These are phyloP conservation scores for Microcebus griseorufus DNA, from an alignment of 2,113 vertebrate genomes.

Conservation along the genomic window DNA sequence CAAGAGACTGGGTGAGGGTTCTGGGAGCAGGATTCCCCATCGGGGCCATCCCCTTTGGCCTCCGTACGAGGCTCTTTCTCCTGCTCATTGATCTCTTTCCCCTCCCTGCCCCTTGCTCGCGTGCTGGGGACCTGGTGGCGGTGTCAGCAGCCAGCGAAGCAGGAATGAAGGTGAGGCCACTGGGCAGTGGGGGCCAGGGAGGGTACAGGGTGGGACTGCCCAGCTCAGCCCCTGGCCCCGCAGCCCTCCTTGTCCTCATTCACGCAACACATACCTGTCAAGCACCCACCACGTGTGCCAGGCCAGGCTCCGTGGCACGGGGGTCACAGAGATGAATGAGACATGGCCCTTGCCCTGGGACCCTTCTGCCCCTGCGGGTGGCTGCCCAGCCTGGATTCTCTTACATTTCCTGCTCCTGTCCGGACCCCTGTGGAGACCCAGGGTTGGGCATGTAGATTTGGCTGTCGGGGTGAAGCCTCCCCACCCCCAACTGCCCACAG, in stretches of 20 bases:
- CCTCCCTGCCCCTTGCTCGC: neutral
- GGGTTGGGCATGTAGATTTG: neutral
- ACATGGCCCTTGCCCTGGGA: neutral
- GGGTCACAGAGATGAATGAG: neutral
- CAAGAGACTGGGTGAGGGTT: neutral
- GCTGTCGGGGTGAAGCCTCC: neutral
- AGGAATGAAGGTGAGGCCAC: conserved; percentile 84
- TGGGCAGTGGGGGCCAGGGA: neutral
- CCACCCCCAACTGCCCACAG: neutral
- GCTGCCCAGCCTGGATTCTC: neutral
- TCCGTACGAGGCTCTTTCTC: neutral
- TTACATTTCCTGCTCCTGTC: neutral
- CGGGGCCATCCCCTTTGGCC: neutral
- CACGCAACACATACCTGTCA: neutral
- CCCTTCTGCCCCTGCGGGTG: neutral
- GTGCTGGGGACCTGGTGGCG: neutral
- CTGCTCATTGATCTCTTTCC: neutral
- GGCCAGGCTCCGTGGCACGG: neutral
- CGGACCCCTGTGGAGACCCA: neutral
- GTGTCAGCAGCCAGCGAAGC: conserved; percentile 50
- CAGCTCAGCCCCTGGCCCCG: neutral
- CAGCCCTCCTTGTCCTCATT: neutral
- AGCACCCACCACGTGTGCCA: neutral
- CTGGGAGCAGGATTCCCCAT: neutral
- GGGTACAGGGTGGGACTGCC: neutral